A percentile compares a stretch with the other conserved stretches of the same genome.
phyloP scores from a whole-genome alignment of 92 coral and sea anemone species.

The Porites evermanni region DNA sequence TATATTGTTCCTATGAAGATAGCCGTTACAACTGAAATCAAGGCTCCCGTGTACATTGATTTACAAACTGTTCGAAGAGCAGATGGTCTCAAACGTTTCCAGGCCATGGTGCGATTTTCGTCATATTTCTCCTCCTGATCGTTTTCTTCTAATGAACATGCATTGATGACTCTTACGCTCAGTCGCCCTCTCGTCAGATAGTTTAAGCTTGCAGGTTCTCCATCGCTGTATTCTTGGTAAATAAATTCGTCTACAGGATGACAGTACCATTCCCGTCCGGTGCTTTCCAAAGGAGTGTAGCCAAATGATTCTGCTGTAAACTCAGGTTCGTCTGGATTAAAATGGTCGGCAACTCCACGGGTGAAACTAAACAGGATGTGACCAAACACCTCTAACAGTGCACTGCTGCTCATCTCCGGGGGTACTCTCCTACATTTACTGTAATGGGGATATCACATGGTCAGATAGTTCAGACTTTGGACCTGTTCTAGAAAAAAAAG shows the following conservation, averaged over 20 bases:
- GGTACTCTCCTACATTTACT: too few relatives aligned
- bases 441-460: too few relatives aligned
- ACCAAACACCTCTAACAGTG: neutral
- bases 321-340: constrained; percentile 3
- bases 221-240: constrained; percentile 52
- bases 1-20: neutral
- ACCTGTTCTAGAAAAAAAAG: too few relatives aligned
- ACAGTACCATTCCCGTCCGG: constrained; percentile 50
- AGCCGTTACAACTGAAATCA: neutral
- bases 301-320: constrained; percentile 29
- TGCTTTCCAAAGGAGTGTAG: constrained; percentile 44
- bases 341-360: neutral
- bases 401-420: neutral
- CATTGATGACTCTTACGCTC: neutral
- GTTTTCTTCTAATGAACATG: neutral
- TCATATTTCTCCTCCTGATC: constrained; percentile 8
- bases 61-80: constrained; percentile 1
- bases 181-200: neutral
- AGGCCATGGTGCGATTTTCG: neutral
- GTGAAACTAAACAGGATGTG: neutral
- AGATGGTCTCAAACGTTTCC: neutral
- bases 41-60: constrained; percentile 18
- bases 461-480: too few relatives aligned
- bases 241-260: constrained; percentile 36
- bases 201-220: neutral